Conservation (phyloP, 2,797 vertebrate genomes). For the Labroides dimidiatus region DNA sequence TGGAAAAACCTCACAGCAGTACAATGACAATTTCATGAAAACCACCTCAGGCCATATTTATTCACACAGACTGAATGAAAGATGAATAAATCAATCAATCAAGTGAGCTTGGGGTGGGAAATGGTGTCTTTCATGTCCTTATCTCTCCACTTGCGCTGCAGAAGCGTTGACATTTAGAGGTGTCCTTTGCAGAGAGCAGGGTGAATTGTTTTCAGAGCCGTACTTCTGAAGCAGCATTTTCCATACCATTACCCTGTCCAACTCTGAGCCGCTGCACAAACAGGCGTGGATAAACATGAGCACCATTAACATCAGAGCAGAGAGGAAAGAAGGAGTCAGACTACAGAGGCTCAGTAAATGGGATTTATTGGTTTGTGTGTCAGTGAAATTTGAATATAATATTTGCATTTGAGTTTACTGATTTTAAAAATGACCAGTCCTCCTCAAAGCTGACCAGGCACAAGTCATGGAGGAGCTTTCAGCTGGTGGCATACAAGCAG, state of each 20-base stretch:
- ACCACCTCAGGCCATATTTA: background rate
- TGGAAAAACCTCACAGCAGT: background rate
- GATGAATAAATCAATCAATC: conserved; percentile 10
- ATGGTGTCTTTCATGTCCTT: conserved; percentile 54
- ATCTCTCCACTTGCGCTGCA: conserved; percentile 40
- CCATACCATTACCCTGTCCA: conserved; percentile 69
- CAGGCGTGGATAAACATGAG: conserved; percentile 5
- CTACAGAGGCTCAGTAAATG: conserved; percentile 17
- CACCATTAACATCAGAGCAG: conserved; percentile 4
- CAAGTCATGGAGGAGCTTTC: conserved; percentile 1
- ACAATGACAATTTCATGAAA: conserved; percentile 31
- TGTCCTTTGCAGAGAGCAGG: conserved; percentile 56
- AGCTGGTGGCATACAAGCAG: background rate
- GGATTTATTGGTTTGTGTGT: conserved; percentile 55
- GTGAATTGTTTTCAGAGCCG: conserved; percentile 52
- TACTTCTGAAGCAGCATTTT: conserved; percentile 47
- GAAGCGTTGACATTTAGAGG: conserved; percentile 64
- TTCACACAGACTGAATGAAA: conserved; percentile 20
- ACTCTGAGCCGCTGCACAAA: conserved; percentile 10
- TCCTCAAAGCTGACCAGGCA: conserved; percentile 13
- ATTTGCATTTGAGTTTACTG: background rate
- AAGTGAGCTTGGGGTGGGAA: background rate
- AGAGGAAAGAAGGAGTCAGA: conserved; percentile 6
- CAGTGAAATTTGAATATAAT: conserved; percentile 26
- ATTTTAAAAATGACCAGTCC: background rate